Evolutionary conservation across 2,888 invertebrate species (phyloP).

Genomic region (Saturnia pavonia): DNA sequence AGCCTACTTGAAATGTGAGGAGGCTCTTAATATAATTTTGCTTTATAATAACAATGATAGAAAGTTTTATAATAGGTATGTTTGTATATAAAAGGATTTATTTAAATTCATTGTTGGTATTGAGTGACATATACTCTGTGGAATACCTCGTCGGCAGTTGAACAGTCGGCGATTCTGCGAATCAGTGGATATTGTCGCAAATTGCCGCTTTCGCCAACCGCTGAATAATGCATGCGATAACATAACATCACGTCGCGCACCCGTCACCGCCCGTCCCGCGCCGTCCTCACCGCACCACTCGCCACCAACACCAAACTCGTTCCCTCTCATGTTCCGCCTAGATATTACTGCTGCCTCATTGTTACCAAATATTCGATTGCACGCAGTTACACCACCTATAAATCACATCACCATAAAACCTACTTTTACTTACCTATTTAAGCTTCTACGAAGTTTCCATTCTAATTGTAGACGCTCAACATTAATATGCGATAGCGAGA

Average conservation of each 20-base stretch:
- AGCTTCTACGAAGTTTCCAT: background rate
- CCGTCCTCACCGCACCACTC: constrained; percentile 35
- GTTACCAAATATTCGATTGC: constrained; percentile 54
- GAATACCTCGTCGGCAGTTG: constrained; percentile 73
- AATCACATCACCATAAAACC: background rate
- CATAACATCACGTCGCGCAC: constrained; percentile 75
- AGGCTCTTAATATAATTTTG: background rate
- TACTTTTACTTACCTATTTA: background rate
- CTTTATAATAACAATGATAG: background rate
- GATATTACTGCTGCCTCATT: constrained; percentile 46
- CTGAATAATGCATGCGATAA: constrained; percentile 80
- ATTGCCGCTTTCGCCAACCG: constrained; percentile 80
- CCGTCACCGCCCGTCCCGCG: constrained; percentile 45
- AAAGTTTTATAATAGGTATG: background rate
- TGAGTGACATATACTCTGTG: constrained; percentile 76
- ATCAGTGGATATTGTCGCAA: constrained; percentile 81
- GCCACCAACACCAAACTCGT: constrained; percentile 48
- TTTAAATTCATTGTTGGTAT: constrained; percentile 72
- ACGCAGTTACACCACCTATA: background rate
- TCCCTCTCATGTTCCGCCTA: constrained; percentile 50
- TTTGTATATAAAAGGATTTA: constrained; percentile 34
- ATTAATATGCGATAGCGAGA: background rate
- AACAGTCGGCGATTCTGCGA: constrained; percentile 74
- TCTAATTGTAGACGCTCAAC: background rate
- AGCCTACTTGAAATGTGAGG: background rate